Conservation (phyloP, 2,797 vertebrate genomes). For the Peromyscus aztecus region DNA sequence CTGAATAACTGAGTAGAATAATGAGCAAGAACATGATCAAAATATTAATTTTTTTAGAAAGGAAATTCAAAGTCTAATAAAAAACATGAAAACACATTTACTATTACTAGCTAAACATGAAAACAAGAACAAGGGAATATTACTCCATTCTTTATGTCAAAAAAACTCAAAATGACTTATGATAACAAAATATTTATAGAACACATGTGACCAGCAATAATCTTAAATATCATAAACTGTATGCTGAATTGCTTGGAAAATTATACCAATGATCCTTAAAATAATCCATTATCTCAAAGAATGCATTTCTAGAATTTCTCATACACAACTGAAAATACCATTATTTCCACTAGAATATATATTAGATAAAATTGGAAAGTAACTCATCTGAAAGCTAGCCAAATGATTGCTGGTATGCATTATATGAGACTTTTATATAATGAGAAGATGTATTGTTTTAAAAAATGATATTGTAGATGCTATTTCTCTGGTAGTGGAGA, state of each 20-base stretch:
- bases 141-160: background rate
- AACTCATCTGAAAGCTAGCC: slow-evolving; percentile 4
- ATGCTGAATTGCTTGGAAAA: background rate
- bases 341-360: background rate
- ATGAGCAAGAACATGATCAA: background rate
- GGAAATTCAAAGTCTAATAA: background rate
- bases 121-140: background rate
- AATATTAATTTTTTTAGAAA: background rate
- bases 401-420: background rate
- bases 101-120: background rate
- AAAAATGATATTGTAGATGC: background rate
- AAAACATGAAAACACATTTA: background rate
- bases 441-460: background rate
- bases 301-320: background rate
- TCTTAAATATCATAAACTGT: slow-evolving; percentile 14
- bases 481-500: background rate
- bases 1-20: background rate
- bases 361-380: background rate
- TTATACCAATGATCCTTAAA: background rate
- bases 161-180: slow-evolving; percentile 14
- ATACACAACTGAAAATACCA: slow-evolving; percentile 16
- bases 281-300: background rate
- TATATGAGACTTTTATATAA: background rate
- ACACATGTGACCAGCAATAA: background rate
- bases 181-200: slow-evolving; percentile 7